These are phyloP conservation scores for Atractosteus spatula DNA, from an alignment of 2,113 vertebrate species.

Conservation along the genomic window DNA sequence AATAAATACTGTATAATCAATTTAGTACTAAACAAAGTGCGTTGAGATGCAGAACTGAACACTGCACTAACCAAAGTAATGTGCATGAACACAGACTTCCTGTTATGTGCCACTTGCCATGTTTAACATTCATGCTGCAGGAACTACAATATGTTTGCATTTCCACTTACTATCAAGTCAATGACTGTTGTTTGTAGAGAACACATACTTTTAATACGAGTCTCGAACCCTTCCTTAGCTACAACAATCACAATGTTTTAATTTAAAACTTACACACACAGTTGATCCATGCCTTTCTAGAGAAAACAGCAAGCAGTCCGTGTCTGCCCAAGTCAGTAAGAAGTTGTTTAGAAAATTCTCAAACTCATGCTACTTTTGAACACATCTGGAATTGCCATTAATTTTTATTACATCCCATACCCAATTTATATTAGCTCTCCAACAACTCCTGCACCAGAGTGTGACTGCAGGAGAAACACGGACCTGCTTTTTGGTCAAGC, in stretches of 20 bases:
- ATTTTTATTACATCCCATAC: no score
- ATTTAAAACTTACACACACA: slow-evolving; percentile 31
- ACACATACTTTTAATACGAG: slow-evolving; percentile 62
- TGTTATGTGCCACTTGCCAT: slow-evolving; percentile 35
- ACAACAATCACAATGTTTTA: slow-evolving; percentile 34
- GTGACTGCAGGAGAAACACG: no score
- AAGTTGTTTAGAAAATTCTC: background rate
- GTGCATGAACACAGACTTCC: slow-evolving; percentile 15
- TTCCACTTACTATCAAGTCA: slow-evolving; percentile 27
- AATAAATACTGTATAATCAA: background rate
- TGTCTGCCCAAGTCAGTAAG: background rate
- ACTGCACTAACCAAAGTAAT: no score
- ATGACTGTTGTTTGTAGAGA: slow-evolving; percentile 1
- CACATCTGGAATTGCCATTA: no score
- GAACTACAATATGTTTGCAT: slow-evolving; percentile 25
- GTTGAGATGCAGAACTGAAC: no score
- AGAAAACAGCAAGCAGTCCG: slow-evolving; percentile 16
- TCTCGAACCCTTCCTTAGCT: slow-evolving; percentile 53
- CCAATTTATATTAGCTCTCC: no score
- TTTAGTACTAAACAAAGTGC: no score
- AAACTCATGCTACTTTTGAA: no score
- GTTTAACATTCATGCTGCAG: slow-evolving; percentile 21
- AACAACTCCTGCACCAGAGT: no score
- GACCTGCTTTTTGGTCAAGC: no score
- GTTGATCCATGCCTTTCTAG: slow-evolving; percentile 30